phyloP scores from a whole-genome alignment of 2,797 vertebrate genomes.

The Glyptemys insculpta region DNA sequence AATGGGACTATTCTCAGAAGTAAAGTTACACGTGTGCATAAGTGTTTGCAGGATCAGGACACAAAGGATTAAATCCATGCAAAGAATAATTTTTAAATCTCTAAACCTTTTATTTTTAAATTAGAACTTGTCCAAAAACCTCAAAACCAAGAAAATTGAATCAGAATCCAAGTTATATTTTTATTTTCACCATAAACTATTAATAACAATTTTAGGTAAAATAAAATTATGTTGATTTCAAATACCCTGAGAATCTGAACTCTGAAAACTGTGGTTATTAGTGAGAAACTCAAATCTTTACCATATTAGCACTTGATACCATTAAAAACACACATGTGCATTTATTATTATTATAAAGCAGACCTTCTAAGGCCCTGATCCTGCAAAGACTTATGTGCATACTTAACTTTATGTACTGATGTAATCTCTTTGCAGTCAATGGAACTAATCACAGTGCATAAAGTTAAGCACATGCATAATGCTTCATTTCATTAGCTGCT shows the following conservation, averaged over 20 bases:
- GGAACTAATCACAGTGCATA: background rate
- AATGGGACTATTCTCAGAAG: background rate
- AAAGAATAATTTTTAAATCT: background rate
- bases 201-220: background rate
- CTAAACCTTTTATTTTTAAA: background rate
- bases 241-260: fast-evolving
- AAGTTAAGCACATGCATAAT: background rate
- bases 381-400: background rate
- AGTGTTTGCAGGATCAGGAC: background rate
- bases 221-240: fast-evolving
- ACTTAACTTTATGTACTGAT: background rate
- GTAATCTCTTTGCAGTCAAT: background rate
- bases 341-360: fast-evolving
- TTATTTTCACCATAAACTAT: fast-evolving
- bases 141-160: background rate
- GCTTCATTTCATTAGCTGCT: background rate
- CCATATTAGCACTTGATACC: fast-evolving
- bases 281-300: fast-evolving
- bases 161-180: fast-evolving
- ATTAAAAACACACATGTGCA: fast-evolving
- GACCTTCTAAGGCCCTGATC: fast-evolving
- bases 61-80: fast-evolving
- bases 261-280: fast-evolving
- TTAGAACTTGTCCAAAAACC: background rate
- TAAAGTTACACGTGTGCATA: background rate